These are phyloP conservation scores for Scaptomyza graminum DNA, from an alignment of 1,140 invertebrate species.

Conservation along the genomic window DNA sequence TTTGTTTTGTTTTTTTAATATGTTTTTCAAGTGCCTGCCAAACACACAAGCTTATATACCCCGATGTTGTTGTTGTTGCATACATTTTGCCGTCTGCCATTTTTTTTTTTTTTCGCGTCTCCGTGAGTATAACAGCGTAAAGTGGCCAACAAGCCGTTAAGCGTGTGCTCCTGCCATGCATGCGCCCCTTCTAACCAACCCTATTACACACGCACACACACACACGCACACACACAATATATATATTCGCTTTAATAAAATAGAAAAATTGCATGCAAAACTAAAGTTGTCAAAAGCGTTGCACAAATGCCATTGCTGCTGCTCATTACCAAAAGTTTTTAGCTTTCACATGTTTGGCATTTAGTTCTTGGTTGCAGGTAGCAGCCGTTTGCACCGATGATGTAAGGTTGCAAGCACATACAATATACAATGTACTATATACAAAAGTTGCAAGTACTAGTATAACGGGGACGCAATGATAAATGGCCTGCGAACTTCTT, in stretches of 20 bases:
- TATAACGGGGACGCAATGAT: constrained; percentile 26
- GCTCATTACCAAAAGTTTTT: constrained; percentile 42
- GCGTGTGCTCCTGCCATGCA: constrained; percentile 44
- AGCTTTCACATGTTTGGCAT: not conserved
- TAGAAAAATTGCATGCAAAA: constrained; percentile 10
- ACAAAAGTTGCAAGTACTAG: not conserved
- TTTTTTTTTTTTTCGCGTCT: constrained; percentile 25
- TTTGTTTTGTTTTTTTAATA: constrained; percentile 29
- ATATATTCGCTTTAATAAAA: constrained; percentile 32
- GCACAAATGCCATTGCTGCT: constrained; percentile 28
- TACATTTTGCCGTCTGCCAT: constrained; percentile 33
- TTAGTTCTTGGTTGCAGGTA: constrained; percentile 23
- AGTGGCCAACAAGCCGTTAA: constrained; percentile 79
- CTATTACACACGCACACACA: not conserved
- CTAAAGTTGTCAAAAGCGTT: constrained; percentile 39
- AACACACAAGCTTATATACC: not conserved
- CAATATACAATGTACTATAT: too few relatives aligned
- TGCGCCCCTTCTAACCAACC: constrained; percentile 3
- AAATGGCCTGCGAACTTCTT: constrained; percentile 25
- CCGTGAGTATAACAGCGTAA: constrained; percentile 61
- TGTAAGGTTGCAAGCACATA: constrained; percentile 25
- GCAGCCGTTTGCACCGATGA: constrained; percentile 46
- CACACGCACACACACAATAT: constrained; percentile 3
- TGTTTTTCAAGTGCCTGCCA: constrained; percentile 32
- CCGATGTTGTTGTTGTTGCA: constrained; percentile 10